Conservation (phyloP, 2,888 invertebrate species). For the Myopa tessellatipennis region DNA sequence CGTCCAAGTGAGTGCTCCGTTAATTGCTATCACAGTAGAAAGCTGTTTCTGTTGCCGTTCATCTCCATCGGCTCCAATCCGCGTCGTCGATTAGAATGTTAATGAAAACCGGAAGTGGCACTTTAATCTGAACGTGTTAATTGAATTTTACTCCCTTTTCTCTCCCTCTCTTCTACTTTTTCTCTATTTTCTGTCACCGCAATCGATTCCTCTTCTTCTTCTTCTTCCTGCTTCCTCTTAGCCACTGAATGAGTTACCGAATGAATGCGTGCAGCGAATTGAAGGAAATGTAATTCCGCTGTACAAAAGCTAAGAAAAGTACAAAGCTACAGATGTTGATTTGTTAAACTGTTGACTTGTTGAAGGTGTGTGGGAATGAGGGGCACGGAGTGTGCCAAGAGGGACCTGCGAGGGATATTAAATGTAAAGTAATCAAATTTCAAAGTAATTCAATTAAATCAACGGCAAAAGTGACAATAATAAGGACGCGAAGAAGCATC, state of each 20-base stretch:
- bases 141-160: slow-evolving; percentile 59
- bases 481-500: background rate
- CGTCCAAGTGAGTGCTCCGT: background rate
- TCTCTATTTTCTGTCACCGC: background rate
- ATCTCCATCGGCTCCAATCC: background rate
- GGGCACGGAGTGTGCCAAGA: too few species aligned
- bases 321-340: background rate
- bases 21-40: background rate
- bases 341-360: background rate
- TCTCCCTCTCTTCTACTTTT: background rate
- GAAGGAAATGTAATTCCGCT: slow-evolving; percentile 24
- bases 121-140: slow-evolving; percentile 63
- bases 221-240: background rate
- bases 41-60: background rate
- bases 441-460: background rate
- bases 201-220: background rate
- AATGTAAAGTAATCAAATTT: background rate
- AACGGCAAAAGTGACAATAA: background rate
- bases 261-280: background rate
- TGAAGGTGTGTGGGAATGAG: background rate
- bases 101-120: slow-evolving; percentile 64
- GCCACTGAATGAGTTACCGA: background rate
- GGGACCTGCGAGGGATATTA: background rate
- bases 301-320: slow-evolving; percentile 1
- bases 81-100: slow-evolving; percentile 57